A percentile compares a stretch with the other conserved stretches of the same genome.
Conservation (phyloP, 2,113 vertebrate genomes). For the Phainopepla nitens region DNA sequence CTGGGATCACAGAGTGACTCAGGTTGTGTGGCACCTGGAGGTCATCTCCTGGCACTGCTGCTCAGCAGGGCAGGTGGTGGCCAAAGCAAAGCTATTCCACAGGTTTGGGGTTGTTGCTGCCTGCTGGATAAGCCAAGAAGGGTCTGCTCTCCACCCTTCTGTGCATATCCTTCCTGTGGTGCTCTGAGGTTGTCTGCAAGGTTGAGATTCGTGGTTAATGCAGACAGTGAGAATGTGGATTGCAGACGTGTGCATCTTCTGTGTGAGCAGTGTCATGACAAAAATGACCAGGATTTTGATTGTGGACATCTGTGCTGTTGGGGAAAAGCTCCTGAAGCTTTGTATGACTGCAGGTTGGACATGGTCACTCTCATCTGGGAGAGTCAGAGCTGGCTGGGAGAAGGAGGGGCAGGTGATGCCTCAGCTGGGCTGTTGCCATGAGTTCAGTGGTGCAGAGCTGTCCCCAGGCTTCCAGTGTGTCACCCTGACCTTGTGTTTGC, state of each 20-base stretch:
- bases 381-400: background rate
- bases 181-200: background rate
- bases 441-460: background rate
- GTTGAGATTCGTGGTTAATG: rapidly evolving
- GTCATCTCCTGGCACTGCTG: background rate
- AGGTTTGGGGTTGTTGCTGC: background rate
- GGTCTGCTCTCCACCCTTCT: background rate
- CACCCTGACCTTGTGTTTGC: background rate
- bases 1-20: rapidly evolving
- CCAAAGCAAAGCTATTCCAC: background rate
- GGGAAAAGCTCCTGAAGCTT: background rate
- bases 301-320: background rate
- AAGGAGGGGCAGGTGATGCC: background rate
- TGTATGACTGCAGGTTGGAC: rapidly evolving
- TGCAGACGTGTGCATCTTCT: background rate
- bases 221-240: background rate
- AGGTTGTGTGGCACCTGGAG: background rate
- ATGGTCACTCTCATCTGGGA: rapidly evolving
- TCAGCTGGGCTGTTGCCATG: rapidly evolving
- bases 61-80: rapidly evolving
- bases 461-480: rapidly evolving
- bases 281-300: rapidly evolving
- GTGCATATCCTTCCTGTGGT: background rate
- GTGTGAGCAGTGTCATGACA: no score
- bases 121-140: no score